A percentile compares a stretch with the other conserved stretches of the same genome.
These are phyloP conservation scores for Trissolcus japonicus DNA, from an alignment of 2,888 invertebrate species.

Conservation along the genomic window DNA sequence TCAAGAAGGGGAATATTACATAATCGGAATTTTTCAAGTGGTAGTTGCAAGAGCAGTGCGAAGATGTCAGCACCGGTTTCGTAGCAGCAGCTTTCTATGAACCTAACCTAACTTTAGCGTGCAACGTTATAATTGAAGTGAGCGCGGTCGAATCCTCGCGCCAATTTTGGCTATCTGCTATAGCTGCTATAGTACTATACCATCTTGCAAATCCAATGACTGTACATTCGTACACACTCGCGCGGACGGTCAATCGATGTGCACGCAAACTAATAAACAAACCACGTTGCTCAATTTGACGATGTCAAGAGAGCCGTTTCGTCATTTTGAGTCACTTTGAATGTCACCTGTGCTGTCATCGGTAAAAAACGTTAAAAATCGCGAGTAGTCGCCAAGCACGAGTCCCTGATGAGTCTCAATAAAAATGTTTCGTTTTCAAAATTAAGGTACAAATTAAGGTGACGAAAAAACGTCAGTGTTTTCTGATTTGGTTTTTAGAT, in stretches of 20 bases:
- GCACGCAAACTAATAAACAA: neutral
- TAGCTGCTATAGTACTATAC: neutral
- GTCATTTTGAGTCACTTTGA: conserved; percentile 13
- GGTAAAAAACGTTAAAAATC: conserved; percentile 7
- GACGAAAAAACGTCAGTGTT: neutral
- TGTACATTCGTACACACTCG: neutral
- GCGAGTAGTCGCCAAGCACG: neutral
- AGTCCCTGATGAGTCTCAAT: neutral
- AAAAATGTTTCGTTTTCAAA: neutral
- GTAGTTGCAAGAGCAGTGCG: too few relatives aligned
- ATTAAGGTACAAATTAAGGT: neutral
- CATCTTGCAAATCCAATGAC: neutral
- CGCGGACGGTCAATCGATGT: neutral
- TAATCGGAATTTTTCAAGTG: too few relatives aligned
- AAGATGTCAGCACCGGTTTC: too few relatives aligned
- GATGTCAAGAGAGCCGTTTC: neutral
- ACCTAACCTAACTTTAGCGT: too few relatives aligned
- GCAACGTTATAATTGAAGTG: too few relatives aligned
- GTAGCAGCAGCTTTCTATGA: too few relatives aligned
- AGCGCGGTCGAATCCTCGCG: too few relatives aligned
- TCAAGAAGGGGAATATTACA: too few relatives aligned
- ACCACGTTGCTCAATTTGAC: conserved; percentile 12
- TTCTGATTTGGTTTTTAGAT: too few relatives aligned
- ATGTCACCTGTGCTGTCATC: conserved; percentile 20
- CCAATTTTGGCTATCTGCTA: too few relatives aligned